A percentile compares a stretch with the other conserved stretches of the same genome.
Evolutionary conservation across 1,140 invertebrate species (phyloP).

Genomic region (Drosophila gunungcola): DNA sequence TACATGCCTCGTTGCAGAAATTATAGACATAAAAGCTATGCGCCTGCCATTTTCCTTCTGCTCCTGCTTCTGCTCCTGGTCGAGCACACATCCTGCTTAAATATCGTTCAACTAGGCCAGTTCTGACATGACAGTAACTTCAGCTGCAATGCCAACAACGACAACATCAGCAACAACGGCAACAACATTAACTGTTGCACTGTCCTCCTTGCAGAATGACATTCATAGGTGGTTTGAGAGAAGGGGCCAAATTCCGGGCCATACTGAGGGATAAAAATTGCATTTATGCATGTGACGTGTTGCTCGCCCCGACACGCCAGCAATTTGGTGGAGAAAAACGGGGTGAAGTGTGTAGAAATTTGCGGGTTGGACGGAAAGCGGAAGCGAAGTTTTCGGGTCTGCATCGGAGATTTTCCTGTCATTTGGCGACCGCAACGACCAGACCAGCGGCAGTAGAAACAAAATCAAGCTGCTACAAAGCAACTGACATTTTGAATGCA

Average conservation of each 20-base stretch:
- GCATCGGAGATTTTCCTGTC: conserved; percentile 43
- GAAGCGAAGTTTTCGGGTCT: conserved; percentile 19
- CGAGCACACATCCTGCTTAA: conserved; percentile 49
- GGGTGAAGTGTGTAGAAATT: conserved; percentile 1
- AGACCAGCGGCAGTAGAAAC: background rate
- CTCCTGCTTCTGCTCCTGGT: no score
- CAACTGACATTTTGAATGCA: conserved; percentile 40
- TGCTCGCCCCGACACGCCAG: conserved; percentile 55
- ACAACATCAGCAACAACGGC: conserved; percentile 13
- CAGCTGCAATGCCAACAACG: conserved; percentile 54
- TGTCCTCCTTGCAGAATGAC: conserved; percentile 36
- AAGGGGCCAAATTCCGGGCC: conserved; percentile 3
- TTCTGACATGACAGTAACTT: conserved; percentile 75
- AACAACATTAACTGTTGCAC: conserved; percentile 56
- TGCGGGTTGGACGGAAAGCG: background rate
- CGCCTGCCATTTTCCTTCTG: conserved; percentile 13
- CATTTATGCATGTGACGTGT: conserved; percentile 72
- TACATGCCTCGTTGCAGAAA: conserved; percentile 60
- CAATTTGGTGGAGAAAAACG: conserved; percentile 38
- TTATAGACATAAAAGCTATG: conserved; percentile 63
- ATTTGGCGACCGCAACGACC: conserved; percentile 33
- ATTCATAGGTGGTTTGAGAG: conserved; percentile 34
- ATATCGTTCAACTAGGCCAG: conserved; percentile 62
- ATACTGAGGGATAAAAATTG: conserved; percentile 51
- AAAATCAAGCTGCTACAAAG: conserved; percentile 27